A percentile compares a stretch with the other conserved stretches of the same genome.
These are phyloP conservation scores for Gonocerus acuteangulatus DNA, from an alignment of 2,888 invertebrate species.

Conservation along the genomic window DNA sequence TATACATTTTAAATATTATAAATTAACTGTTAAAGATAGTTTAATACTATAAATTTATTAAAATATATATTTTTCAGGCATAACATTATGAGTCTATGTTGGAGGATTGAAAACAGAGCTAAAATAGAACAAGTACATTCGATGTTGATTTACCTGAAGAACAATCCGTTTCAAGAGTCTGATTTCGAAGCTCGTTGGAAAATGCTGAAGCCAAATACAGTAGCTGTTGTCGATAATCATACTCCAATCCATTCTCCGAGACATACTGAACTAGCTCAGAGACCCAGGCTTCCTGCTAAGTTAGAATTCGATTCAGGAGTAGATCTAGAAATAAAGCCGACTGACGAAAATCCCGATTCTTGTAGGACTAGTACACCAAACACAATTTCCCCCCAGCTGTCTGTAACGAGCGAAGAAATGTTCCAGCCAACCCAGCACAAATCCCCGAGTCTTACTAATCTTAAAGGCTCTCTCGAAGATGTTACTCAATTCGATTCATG, in stretches of 20 bases:
- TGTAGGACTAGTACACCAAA: constrained; percentile 33
- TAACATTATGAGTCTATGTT: constrained; percentile 66
- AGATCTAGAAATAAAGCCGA: constrained; percentile 37
- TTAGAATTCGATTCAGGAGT: constrained; percentile 40
- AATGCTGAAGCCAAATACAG: constrained; percentile 57
- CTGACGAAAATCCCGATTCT: constrained; percentile 29
- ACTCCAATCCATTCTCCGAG: constrained; percentile 33
- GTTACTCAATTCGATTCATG: constrained; percentile 51
- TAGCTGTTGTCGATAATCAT: constrained; percentile 49
- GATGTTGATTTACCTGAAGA: constrained; percentile 47
- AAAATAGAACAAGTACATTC: constrained; percentile 48
- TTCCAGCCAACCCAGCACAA: constrained; percentile 37
- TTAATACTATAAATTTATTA: neutral
- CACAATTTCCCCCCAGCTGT: constrained; percentile 39
- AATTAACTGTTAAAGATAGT: too few relatives aligned
- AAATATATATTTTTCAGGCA: constrained; percentile 47
- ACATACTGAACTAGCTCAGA: constrained; percentile 30
- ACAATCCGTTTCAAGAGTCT: constrained; percentile 37
- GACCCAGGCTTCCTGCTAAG: constrained; percentile 33
- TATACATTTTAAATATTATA: too few relatives aligned
- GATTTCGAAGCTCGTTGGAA: constrained; percentile 72
- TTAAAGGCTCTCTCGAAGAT: constrained; percentile 62
- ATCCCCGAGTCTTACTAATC: constrained; percentile 49
- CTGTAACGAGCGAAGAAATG: constrained; percentile 39
- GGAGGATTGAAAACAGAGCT: constrained; percentile 48